These are phyloP conservation scores for Cremastobaeus sp. DNA, from an alignment of 2,888 invertebrate species.

Conservation along the genomic window DNA sequence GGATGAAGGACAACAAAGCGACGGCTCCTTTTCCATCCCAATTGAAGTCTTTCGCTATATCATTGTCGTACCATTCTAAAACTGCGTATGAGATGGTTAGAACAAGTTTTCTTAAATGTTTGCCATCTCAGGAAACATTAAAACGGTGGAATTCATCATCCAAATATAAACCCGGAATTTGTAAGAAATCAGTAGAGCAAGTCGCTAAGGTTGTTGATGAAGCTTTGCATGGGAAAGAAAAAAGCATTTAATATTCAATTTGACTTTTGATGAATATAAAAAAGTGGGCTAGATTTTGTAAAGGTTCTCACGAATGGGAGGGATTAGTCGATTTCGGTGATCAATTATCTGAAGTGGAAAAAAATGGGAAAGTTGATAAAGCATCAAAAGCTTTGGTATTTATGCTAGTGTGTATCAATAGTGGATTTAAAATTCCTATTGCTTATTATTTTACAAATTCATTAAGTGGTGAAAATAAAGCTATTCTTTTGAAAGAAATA, in stretches of 20 bases:
- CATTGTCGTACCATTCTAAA: background rate
- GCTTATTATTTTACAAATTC: constrained; percentile 48
- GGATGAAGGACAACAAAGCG: too few relatives aligned
- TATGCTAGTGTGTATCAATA: constrained; percentile 51
- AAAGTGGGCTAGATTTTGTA: background rate
- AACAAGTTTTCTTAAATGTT: background rate
- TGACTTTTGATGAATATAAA: background rate
- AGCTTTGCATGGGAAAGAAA: too few relatives aligned
- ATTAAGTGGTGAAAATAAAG: constrained; percentile 42
- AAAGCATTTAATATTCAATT: background rate
- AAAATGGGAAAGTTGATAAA: background rate
- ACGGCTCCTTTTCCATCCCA: too few relatives aligned
- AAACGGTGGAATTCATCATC: too few relatives aligned
- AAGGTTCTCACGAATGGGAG: background rate
- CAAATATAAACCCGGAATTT: too few relatives aligned
- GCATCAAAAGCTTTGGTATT: constrained; percentile 4
- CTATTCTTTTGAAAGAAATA: constrained; percentile 44
- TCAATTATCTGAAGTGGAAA: background rate
- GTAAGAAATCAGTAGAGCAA: too few relatives aligned
- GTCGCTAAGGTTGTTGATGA: too few relatives aligned
- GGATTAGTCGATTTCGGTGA: background rate
- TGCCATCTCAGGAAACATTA: background rate
- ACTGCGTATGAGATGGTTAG: background rate
- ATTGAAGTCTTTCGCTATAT: background rate
- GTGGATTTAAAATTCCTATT: constrained; percentile 49